Evolutionary conservation across 2,113 vertebrate species (phyloP).

Genomic region (Xyrauchen texanus): DNA sequence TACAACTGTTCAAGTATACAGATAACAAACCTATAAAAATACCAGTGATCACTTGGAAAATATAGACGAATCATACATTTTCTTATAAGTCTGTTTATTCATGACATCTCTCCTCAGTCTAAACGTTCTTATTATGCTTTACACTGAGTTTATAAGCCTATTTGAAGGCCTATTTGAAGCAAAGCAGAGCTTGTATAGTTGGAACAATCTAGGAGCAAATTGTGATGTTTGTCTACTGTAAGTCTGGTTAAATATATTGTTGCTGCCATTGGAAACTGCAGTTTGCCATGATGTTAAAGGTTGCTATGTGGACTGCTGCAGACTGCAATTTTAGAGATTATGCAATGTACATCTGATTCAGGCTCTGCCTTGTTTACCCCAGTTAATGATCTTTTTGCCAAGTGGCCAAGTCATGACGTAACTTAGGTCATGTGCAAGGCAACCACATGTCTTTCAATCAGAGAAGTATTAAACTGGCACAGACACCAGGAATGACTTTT

Average conservation of each 20-base stretch:
- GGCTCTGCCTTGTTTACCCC: constrained; percentile 21
- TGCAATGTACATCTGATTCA: constrained; percentile 32
- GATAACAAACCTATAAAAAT: too few relatives aligned
- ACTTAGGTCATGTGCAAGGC: constrained; percentile 47
- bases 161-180: constrained; percentile 58
- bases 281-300: too few relatives aligned
- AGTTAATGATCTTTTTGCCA: constrained; percentile 46
- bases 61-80: too few relatives aligned
- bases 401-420: constrained; percentile 43
- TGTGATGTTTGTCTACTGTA: neutral
- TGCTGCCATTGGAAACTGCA: neutral
- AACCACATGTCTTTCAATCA: constrained; percentile 29
- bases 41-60: too few relatives aligned
- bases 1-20: too few relatives aligned
- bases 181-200: neutral
- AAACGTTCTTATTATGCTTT: too few relatives aligned
- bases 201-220: neutral
- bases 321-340: constrained; percentile 28
- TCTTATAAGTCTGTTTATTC: too few relatives aligned
- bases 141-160: too few relatives aligned
- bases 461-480: constrained; percentile 29
- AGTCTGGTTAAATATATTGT: neutral
- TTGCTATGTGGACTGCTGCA: too few relatives aligned
- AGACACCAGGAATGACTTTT: neutral
- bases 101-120: too few relatives aligned